These are phyloP conservation scores for Todiramphus chloris DNA, from an alignment of 2,113 vertebrate species.

Conservation along the genomic window DNA sequence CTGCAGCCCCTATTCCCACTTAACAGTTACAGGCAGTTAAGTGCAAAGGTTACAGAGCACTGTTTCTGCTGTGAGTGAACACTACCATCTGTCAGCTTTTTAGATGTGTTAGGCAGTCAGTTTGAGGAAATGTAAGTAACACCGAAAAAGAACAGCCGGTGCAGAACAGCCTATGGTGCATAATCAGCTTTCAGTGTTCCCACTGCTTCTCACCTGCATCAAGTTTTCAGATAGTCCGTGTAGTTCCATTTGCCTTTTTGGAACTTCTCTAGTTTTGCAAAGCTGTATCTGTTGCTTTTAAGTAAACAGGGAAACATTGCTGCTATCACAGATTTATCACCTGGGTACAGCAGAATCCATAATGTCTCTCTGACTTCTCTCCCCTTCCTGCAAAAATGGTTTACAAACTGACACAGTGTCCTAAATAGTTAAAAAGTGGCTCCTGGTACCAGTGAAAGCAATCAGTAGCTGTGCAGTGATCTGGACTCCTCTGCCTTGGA, in stretches of 20 bases:
- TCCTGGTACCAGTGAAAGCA: not conserved
- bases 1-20: not conserved
- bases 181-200: not conserved
- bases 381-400: not conserved
- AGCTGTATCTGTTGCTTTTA: not conserved
- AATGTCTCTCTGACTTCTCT: not conserved
- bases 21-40: not conserved
- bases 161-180: not conserved
- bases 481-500: too few relatives aligned
- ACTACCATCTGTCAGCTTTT: not conserved
- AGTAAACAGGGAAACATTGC: not conserved
- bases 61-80: not conserved
- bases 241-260: not conserved
- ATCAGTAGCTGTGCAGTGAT: not conserved
- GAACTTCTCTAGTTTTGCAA: not conserved
- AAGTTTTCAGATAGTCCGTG: not conserved
- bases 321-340: not conserved
- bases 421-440: not conserved
- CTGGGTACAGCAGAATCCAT: not conserved
- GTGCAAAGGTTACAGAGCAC: not conserved
- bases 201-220: rapidly evolving
- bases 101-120: not conserved
- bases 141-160: not conserved
- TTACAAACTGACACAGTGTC: rapidly evolving
- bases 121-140: not conserved